Percentiles rank a stretch among this genome's conserved stretches.
These are phyloP conservation scores for Lepeophtheirus nordmannii DNA, from an alignment of 2,888 invertebrate species.

Conservation along the genomic window DNA sequence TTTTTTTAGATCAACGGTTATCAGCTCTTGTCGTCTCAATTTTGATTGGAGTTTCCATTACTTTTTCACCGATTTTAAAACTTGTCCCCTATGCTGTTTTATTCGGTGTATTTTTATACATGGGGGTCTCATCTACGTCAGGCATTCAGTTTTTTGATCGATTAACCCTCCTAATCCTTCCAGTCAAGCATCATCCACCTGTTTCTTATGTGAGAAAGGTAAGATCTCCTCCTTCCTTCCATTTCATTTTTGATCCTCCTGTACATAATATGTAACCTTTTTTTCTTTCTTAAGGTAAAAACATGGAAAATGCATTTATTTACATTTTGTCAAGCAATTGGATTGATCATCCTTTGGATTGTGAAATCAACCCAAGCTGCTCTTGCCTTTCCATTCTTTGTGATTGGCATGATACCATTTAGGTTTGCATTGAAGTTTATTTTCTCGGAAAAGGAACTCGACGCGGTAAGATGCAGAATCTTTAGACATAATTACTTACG, in stretches of 20 bases:
- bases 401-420: constrained; percentile 77
- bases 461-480: constrained; percentile 51
- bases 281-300: constrained; percentile 46
- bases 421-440: constrained; percentile 49
- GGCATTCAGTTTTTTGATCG: constrained; percentile 89
- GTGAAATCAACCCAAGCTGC: constrained; percentile 80
- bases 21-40: constrained; percentile 63
- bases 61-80: constrained; percentile 61
- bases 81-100: constrained; percentile 88
- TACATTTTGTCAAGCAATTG: constrained; percentile 65
- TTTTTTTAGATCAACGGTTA: constrained; percentile 56
- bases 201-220: constrained; percentile 73
- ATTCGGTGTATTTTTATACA: constrained; percentile 86
- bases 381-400: constrained; percentile 80
- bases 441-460: constrained; percentile 63
- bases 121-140: constrained; percentile 75
- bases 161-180: constrained; percentile 72
- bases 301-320: constrained; percentile 81
- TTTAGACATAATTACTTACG: not conserved
- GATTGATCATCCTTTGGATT: constrained; percentile 61
- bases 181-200: constrained; percentile 85
- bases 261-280: constrained; percentile 3
- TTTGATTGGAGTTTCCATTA: constrained; percentile 64
- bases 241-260: not conserved
- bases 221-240: constrained; percentile 32